A percentile compares a stretch with the other conserved stretches of the same genome.
Conservation (phyloP, 2,797 vertebrate species). For the Notamacropus eugenii region DNA sequence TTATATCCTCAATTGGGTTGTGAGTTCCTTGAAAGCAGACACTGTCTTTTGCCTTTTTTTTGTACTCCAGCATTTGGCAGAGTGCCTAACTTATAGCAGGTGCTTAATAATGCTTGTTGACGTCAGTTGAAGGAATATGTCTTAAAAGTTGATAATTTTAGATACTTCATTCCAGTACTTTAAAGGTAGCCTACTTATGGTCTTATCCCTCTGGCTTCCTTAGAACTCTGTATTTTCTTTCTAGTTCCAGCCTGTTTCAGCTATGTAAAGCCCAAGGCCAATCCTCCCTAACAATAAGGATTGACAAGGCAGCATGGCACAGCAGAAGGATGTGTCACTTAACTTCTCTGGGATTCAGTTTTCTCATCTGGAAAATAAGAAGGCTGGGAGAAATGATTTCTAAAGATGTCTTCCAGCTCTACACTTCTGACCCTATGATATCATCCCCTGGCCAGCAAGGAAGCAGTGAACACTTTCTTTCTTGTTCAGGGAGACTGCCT, state of each 20-base stretch:
- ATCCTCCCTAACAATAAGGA: background rate
- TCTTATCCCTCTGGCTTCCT: background rate
- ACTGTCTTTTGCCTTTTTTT: background rate
- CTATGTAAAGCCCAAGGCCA: background rate
- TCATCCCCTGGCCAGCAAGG: background rate
- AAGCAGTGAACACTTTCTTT: background rate
- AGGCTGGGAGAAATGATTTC: background rate
- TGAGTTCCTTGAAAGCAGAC: background rate
- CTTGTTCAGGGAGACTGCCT: background rate
- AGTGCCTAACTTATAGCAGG: background rate
- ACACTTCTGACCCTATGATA: background rate
- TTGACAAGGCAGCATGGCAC: background rate
- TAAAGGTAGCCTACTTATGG: background rate
- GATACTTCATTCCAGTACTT: background rate
- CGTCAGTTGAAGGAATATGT: background rate
- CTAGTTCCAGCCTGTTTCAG: background rate
- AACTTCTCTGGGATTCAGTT: background rate
- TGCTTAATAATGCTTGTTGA: too few species aligned
- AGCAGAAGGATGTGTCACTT: background rate
- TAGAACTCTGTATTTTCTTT: background rate
- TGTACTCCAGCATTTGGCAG: background rate
- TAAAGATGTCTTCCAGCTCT: background rate
- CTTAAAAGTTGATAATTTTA: background rate
- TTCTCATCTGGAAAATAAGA: background rate
- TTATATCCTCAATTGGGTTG: background rate